phyloP scores from a whole-genome alignment of 53 echinoderm and acorn worm species.

The Temnopleurus reevesii region DNA sequence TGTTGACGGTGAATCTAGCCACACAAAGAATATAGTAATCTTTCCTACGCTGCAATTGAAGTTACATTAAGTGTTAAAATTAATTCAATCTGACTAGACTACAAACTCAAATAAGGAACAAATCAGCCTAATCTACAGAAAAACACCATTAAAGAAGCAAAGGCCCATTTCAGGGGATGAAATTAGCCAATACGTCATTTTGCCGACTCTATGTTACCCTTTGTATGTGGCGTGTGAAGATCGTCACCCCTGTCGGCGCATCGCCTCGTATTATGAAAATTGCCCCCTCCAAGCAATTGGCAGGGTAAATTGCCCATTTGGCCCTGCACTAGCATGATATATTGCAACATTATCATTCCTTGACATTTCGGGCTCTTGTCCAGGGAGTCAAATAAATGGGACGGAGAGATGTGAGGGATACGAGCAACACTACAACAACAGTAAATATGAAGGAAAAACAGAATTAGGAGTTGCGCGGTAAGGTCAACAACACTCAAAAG shows the following conservation, averaged over 20 bases:
- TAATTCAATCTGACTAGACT: background rate
- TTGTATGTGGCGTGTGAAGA: background rate
- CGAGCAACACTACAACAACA: background rate
- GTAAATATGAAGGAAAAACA: background rate
- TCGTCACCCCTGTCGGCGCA: conserved; percentile 5
- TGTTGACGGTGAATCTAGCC: no score
- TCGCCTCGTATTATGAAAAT: conserved; percentile 4
- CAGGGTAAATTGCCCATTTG: conserved; percentile 35
- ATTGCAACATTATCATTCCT: conserved; percentile 25
- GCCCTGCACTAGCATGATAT: background rate
- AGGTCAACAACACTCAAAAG: background rate
- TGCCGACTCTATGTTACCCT: background rate
- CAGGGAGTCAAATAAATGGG: background rate
- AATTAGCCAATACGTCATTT: background rate
- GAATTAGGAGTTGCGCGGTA: no score
- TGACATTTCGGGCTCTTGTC: conserved; percentile 1
- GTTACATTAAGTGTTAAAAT: no score
- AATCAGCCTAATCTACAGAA: background rate
- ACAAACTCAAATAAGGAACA: background rate
- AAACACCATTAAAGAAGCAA: background rate
- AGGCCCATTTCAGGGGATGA: background rate
- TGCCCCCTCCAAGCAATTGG: conserved; percentile 22
- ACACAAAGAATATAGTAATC: no score
- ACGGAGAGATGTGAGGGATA: no score
- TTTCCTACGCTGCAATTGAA: no score